Percentiles rank a stretch among this genome's conserved stretches.
phyloP scores from a whole-genome alignment of 2,888 invertebrate species.

The Lasioglossum zephyrum region DNA sequence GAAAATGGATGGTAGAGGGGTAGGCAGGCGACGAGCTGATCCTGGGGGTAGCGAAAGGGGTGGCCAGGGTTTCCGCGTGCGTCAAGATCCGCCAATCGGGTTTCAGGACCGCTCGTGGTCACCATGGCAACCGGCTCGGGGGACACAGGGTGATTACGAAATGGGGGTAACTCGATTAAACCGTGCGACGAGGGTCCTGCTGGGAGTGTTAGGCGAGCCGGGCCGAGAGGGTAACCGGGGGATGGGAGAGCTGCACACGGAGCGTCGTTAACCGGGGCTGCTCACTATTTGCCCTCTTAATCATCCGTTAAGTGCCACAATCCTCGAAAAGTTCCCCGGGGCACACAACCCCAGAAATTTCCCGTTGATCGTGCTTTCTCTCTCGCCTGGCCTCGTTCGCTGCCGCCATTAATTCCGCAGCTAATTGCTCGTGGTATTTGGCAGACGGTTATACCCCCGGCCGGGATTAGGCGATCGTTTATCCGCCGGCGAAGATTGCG shows the following conservation, averaged over 20 bases:
- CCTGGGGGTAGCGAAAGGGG: constrained; percentile 62
- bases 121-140: constrained; percentile 79
- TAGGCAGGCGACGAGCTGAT: constrained; percentile 54
- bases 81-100: constrained; percentile 74
- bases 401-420: constrained; percentile 27
- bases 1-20: constrained; percentile 29
- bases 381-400: background rate
- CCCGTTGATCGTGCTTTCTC: background rate
- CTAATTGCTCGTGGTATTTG: constrained; percentile 37
- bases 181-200: constrained; percentile 64
- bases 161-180: constrained; percentile 83
- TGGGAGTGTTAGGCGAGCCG: constrained; percentile 42
- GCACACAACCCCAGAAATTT: constrained; percentile 38
- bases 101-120: constrained; percentile 74
- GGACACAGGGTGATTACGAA: constrained; percentile 81
- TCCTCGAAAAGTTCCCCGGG: constrained; percentile 64
- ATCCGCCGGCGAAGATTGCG: background rate
- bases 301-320: constrained; percentile 82
- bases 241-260: constrained; percentile 34
- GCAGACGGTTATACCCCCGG: constrained; percentile 1
- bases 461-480: background rate
- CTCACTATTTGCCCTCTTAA: constrained; percentile 83
- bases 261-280: constrained; percentile 53
- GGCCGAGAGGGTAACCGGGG: constrained; percentile 29
- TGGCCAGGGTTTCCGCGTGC: constrained; percentile 69